Evolutionary conservation across 2,113 vertebrate species (phyloP).

Genomic region (Gambusia affinis): DNA sequence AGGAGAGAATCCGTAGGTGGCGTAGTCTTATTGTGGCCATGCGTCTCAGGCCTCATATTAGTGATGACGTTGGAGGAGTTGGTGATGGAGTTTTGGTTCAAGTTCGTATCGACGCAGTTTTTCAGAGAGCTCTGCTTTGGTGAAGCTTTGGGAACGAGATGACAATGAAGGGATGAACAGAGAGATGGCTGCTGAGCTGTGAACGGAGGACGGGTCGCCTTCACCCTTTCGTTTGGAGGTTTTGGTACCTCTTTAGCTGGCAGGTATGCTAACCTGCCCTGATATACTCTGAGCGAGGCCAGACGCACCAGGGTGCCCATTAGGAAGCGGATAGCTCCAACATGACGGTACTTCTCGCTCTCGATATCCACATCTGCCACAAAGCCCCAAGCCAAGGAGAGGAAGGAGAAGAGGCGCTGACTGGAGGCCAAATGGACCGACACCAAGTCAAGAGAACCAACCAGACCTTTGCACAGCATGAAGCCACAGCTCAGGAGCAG

Average conservation of each 20-base stretch:
- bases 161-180: constrained; percentile 62
- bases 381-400: constrained; percentile 92
- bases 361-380: constrained; percentile 94
- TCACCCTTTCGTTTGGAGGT: constrained; percentile 35
- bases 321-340: constrained; percentile 89
- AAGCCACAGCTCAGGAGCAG: constrained; percentile 88
- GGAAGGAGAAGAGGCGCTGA: constrained; percentile 85
- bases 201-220: neutral
- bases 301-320: constrained; percentile 88
- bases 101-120: constrained; percentile 38
- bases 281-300: constrained; percentile 77
- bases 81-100: constrained; percentile 42
- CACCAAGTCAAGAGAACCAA: constrained; percentile 86
- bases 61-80: constrained; percentile 27
- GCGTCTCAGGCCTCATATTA: constrained; percentile 29
- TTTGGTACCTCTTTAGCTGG: constrained; percentile 50
- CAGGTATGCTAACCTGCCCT: constrained; percentile 88
- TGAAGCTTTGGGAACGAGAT: constrained; percentile 17
- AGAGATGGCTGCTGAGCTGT: constrained; percentile 46
- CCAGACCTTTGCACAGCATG: constrained; percentile 87
- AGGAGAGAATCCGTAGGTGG: constrained; percentile 79
- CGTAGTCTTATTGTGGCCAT: constrained; percentile 20
- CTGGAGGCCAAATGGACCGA: constrained; percentile 82
- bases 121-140: constrained; percentile 38
- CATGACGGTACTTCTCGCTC: constrained; percentile 89